Evolutionary conservation across 2,797 vertebrate genomes (phyloP), one percentile per base, ranked within the genome.

Genomic region (Mormyrops boulengeri): DNA sequence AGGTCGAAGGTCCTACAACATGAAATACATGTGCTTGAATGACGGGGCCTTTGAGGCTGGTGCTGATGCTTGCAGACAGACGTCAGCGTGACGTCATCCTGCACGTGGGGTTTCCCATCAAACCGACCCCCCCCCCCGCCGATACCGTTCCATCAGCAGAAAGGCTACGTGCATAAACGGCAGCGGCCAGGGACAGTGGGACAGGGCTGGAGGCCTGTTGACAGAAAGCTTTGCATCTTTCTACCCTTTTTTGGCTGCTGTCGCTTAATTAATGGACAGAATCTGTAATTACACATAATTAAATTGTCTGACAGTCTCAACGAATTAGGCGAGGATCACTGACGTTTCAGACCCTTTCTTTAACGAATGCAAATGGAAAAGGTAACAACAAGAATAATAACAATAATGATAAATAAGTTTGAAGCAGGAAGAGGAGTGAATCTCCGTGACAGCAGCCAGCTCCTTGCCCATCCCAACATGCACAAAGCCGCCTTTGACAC

Each of bases 401-500:
- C 0, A n/a, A 80, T 8, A 44, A 44, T 80, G 3, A 80, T 80
- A 41, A 17, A 77, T 19, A 80, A 9, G 19, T 50, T 6, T 12
- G 22, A 53, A 86, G 22, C 11, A 53, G 84, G 5, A 30, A 30
- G 22, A 80, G 9, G 2, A 49, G 12, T 86, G 4, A 80, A 38
- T 41, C 38, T 17, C 22, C 22, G 14, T 4, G 2, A 34, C 0
- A 11, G 11, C 84, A n/a, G 49, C 85, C 30, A 17, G 30, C 85
- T 60, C 53, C 12, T 34, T n/a, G 11, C 7, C 1, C 50, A 55
- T 57, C 85, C 52, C 0, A 14, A 57, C 19, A 22, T 7, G 53
- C 85, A 87, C 85, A 87, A 87, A 87, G 85, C n/a, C 34, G 26
- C 53, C 53, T 87, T 87, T 87, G 53, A 87, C 26, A 44, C 6